Conservation (phyloP, 2,888 invertebrate species). For the Caenorhabditis sp. region DNA sequence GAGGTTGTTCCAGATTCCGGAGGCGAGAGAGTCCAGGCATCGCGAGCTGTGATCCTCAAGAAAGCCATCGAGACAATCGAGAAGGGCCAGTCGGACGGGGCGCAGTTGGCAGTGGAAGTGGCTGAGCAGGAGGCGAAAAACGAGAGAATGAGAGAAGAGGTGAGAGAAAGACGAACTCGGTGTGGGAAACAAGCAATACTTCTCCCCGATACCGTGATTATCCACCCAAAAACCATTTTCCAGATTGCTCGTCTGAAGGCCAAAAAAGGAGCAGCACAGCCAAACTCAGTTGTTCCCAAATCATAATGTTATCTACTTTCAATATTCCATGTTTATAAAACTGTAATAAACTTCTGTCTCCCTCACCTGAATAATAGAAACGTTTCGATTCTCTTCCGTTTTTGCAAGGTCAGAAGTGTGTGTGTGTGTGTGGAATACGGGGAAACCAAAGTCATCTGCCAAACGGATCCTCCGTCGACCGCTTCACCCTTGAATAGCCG, state of each 20-base stretch:
- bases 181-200: too few species aligned
- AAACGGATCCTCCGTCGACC: constrained; percentile 30
- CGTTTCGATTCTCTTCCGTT: neutral
- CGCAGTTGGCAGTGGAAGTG: constrained; percentile 40
- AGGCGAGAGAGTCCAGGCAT: constrained; percentile 79
- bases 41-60: constrained; percentile 78
- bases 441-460: constrained; percentile 13
- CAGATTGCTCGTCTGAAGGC: constrained; percentile 61
- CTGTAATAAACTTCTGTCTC: too few species aligned
- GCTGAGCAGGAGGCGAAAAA: constrained; percentile 66
- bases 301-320: neutral
- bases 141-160: constrained; percentile 61
- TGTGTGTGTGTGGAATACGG: constrained; percentile 7
- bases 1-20: constrained; percentile 78
- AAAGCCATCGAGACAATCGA: constrained; percentile 80
- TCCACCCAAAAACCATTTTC: too few species aligned
- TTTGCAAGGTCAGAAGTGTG: neutral
- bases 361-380: too few species aligned
- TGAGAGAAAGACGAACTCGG: constrained; percentile 9
- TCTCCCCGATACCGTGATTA: too few species aligned
- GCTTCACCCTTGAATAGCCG: constrained; percentile 40
- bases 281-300: neutral
- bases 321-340: constrained; percentile 6
- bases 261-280: constrained; percentile 20
- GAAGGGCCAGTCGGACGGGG: constrained; percentile 66